phyloP scores from a whole-genome alignment of 2,113 vertebrate genomes.

The Etheostoma spectabile region DNA sequence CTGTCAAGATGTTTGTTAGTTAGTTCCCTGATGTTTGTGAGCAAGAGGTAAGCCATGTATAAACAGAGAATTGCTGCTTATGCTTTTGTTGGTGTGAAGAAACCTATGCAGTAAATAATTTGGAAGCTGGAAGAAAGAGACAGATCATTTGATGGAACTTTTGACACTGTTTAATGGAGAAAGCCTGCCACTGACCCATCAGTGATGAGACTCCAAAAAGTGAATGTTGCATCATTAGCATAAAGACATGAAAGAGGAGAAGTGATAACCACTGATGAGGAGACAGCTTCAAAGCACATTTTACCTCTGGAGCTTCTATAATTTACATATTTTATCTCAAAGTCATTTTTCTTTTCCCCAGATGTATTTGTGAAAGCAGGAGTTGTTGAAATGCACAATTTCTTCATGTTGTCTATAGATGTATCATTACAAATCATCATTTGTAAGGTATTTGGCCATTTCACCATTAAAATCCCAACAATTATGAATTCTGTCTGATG shows the following conservation, averaged over 20 bases:
- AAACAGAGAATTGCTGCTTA: background rate
- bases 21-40: background rate
- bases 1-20: slow-evolving; percentile 1
- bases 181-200: background rate
- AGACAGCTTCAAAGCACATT: slow-evolving; percentile 4
- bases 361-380: background rate
- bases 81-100: slow-evolving; percentile 4
- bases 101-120: background rate
- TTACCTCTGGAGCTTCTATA: background rate
- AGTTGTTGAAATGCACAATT: background rate
- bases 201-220: slow-evolving; percentile 6
- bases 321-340: slow-evolving; percentile 6
- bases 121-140: background rate
- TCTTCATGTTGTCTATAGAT: background rate
- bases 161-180: slow-evolving; percentile 7
- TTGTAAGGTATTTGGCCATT: background rate
- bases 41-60: background rate
- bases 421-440: background rate
- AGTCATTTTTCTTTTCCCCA: background rate
- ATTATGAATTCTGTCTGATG: background rate
- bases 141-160: slow-evolving; percentile 8
- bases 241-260: slow-evolving; percentile 8
- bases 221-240: background rate
- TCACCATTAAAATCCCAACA: background rate
- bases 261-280: background rate